Base-by-base conservation (phyloP, 2,113 vertebrate species). In the Cynocephalus volans region DNA sequence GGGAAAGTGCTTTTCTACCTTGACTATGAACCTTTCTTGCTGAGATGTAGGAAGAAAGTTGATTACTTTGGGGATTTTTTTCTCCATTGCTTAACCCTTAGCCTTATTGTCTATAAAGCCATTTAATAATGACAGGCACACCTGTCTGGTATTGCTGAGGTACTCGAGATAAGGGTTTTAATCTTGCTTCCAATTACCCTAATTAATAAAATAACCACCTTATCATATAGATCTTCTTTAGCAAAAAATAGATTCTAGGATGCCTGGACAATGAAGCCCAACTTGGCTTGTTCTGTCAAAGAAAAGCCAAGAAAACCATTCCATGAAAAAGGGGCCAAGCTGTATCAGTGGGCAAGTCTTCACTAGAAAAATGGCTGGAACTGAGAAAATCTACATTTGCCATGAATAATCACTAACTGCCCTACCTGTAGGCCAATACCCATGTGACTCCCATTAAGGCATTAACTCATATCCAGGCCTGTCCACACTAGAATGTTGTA, bases 381-480 rank as follows among this genome's bases (percentile, higher is more conserved):
- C n/a, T 88, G 76, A 93, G 93, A 97, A 97, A 97, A 96, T 90
- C 31, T 52, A 73, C 54, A 80, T 60, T 95, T 95, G 60, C 93
- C 60, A 31, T 88, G 60, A 89, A 62, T 94, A 94, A 96, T 54
- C 67, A 28, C 80, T 92, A 60, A 96, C 80, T 95, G 87, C 70
- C 33, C 56, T 24, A 73, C n/a, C 62, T 88, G 79, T 52, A 70
- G 64, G 87, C 79, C 83, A 95, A 93, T 83, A 50, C 24, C 15
- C 76, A 82, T 33, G 84, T 92, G 85, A 93, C 56, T 90, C 87
- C 50, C 87, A 93, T 87, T 67, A 96, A 87, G 54, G 56, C 54
- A 60, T 97, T 96, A 93, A 93, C 60, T 97, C 97, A 97, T 54
- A 90, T 80, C 79, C 33, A 97, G 97, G 79, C 96, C 81, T 98